A percentile compares a stretch with the other conserved stretches of the same genome.
Conservation (phyloP, 1,140 invertebrate genomes). For the Zaprionus capensis region DNA sequence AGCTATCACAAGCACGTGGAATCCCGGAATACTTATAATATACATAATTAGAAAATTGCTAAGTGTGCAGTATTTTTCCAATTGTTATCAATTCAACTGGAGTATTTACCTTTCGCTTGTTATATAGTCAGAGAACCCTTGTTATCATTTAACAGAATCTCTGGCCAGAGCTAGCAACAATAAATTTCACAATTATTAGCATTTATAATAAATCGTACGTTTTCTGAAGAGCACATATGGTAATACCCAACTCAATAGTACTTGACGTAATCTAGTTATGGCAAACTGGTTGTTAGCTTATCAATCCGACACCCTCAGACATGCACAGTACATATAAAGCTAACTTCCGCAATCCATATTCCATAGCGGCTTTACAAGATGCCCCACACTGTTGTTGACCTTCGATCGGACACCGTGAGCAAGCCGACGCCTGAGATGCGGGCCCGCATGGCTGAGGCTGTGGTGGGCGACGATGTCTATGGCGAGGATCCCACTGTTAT, state of each 20-base stretch:
- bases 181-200: background rate
- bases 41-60: background rate
- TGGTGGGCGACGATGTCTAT: conserved; percentile 96
- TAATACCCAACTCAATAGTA: background rate
- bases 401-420: conserved; percentile 84
- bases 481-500: conserved; percentile 96
- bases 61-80: background rate
- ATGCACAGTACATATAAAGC: conserved; percentile 25
- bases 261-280: background rate
- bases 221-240: background rate
- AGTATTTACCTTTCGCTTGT: background rate
- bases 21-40: background rate
- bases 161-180: background rate
- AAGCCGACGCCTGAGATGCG: conserved; percentile 5
- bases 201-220: background rate
- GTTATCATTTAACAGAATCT: background rate
- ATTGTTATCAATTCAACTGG: background rate
- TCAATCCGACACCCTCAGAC: background rate
- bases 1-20: background rate
- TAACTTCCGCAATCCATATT: conserved; percentile 35
- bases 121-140: background rate
- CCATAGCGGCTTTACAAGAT: conserved; percentile 20
- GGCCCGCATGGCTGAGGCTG: conserved; percentile 91
- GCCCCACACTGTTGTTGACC: conserved; percentile 76
- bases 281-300: background rate